Conservation (phyloP, 2,113 vertebrate species). For the Melanerpes formicivorus region DNA sequence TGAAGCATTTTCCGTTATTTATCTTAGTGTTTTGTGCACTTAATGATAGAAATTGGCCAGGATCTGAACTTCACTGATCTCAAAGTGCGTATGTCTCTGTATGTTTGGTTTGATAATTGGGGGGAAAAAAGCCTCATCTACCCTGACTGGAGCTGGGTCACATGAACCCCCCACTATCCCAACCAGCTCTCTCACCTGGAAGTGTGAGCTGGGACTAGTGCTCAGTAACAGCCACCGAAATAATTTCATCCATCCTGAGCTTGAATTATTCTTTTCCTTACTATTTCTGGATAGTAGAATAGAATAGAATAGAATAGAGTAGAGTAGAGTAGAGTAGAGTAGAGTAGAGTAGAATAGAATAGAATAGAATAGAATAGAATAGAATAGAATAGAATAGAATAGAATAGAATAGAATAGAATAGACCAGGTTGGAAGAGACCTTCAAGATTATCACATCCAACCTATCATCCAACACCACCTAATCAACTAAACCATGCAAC, state of each 20-base stretch:
- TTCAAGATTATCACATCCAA: too few species aligned
- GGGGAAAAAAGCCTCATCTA: neutral
- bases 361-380: too few species aligned
- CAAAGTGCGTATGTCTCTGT: neutral
- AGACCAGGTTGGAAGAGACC: too few species aligned
- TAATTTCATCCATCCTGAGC: neutral
- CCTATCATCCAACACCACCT: too few species aligned
- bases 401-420: too few species aligned
- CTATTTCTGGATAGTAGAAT: neutral
- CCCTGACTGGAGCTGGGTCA: neutral
- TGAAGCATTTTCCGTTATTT: conserved; percentile 49
- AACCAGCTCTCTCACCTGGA: neutral
- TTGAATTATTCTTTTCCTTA: neutral
- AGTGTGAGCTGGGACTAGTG: fast-evolving
- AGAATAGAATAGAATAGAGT: too few species aligned
- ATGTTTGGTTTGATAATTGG: neutral
- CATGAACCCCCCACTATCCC: neutral
- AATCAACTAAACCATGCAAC: too few species aligned
- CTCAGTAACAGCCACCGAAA: neutral
- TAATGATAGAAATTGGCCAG: conserved; percentile 24
- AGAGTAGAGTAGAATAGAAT: too few species aligned
- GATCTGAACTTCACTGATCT: neutral
- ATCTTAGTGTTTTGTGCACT: conserved; percentile 1
- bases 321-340: too few species aligned
- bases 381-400: too few species aligned